A percentile compares a stretch with the other conserved stretches of the same genome.
Evolutionary conservation across 2,113 vertebrate genomes (phyloP).

Genomic region (Ploceus nigricollis): DNA sequence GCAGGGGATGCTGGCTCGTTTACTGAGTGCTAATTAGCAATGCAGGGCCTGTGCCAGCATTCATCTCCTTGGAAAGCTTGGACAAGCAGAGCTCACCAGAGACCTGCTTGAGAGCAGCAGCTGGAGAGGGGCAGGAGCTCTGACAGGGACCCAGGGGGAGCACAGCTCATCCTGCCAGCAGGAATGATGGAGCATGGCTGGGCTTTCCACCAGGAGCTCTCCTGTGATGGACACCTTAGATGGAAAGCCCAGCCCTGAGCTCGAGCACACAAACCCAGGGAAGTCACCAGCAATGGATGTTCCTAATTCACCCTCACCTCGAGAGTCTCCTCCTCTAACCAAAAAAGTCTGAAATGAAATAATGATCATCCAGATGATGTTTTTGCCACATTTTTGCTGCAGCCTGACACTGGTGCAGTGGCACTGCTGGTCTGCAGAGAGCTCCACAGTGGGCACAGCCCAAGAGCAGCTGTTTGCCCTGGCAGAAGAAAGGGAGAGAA

Average conservation of each 20-base stretch:
- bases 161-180: background rate
- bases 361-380: background rate
- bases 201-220: background rate
- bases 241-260: background rate
- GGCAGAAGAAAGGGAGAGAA: background rate
- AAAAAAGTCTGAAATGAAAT: background rate
- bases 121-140: background rate
- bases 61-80: background rate
- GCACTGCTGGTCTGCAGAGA: background rate
- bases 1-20: background rate
- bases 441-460: background rate
- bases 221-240: background rate
- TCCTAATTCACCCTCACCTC: background rate
- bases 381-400: background rate
- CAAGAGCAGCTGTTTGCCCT: background rate
- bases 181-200: background rate
- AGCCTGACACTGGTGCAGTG: background rate
- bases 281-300: accelerated
- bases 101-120: background rate
- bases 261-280: accelerated
- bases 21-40: background rate
- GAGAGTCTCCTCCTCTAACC: background rate
- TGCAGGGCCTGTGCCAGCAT: background rate
- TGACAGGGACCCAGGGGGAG: accelerated
- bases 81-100: background rate